Base-by-base conservation (phyloP, 2,888 invertebrate genomes). In the Brenthis daphne region DNA sequence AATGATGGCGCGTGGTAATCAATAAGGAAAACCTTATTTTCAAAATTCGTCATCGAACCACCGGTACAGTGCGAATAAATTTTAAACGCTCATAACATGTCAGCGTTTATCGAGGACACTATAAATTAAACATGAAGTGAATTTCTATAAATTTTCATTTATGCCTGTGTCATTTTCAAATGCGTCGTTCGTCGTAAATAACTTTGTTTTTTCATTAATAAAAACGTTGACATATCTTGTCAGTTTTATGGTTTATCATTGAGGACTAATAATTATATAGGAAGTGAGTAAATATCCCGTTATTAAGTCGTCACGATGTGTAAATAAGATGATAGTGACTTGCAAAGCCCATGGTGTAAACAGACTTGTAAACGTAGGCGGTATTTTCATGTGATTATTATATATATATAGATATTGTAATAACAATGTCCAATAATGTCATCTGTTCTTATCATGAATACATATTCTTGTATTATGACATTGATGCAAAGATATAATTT, bases 31-130 rank as follows among this genome's bases (percentile, higher is more conserved):
- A 78, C 79, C 78, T 77, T 73, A 77, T 73, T 72, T 76, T 79
- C 73, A 74, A 80, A 77, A 68, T 77, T 82, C 80, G 79, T 85
- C 83, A 79, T 79, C 79, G 74, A 60, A 50, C 60, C 73, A 85
- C 89, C 89, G 88, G 87, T 78, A 78, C 79, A 78, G 78, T 54
- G 37, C 37, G 68, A 67, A 71, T 75, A 72, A 73, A 73, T 77
- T 77, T 76, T 74, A 76, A 81, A 80, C 77, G 43, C 57, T 47
- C 51, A 68, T 65, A 65, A 57, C 60, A 51, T 56, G 69, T 55
- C 47, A 69, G 57, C 43, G 53, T 66, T 56, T 65, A 69, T 67
- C 68, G 73, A 70, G 75, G 74, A 74, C 74, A 67, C 73, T 69
- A 76, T 82, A 74, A 81, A 82, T 80, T 78, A 79, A 81, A 76